Percentiles rank a stretch among this genome's conserved stretches.
Conservation (phyloP, 92 coral and sea anemone species). For the Parazoanthus atlanticus region DNA sequence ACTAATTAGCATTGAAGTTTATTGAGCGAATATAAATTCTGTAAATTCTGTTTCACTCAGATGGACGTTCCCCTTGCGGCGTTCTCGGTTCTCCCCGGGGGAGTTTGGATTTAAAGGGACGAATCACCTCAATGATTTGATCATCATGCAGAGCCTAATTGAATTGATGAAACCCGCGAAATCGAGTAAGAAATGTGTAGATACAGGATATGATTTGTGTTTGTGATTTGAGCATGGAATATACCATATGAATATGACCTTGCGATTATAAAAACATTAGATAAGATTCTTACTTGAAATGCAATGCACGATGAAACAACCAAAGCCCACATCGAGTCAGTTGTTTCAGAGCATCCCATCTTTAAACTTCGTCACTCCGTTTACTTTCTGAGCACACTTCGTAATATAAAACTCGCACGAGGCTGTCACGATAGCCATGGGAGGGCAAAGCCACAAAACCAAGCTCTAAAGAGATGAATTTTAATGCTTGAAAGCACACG, state of each 20-base stretch:
- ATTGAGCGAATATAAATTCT: background rate
- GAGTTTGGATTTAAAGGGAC: background rate
- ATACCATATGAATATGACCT: background rate
- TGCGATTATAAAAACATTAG: background rate
- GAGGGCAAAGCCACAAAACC: background rate
- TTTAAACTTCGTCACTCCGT: background rate
- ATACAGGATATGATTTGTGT: background rate
- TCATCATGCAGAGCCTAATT: background rate
- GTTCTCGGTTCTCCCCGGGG: background rate
- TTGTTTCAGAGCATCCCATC: background rate
- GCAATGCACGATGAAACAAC: conserved; percentile 12
- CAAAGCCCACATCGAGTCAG: conserved; percentile 9
- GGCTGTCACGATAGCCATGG: background rate
- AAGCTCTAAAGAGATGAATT: too few relatives aligned
- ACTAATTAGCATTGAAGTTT: too few relatives aligned
- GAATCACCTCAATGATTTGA: background rate
- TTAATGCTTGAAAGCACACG: conserved; percentile 29
- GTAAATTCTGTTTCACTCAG: background rate
- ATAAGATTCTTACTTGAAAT: conserved; percentile 37
- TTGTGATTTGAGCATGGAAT: background rate
- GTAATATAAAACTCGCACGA: background rate
- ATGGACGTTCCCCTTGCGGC: background rate
- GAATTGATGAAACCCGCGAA: conserved; percentile 12
- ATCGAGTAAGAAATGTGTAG: background rate
- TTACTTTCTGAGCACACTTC: background rate